Evolutionary conservation across 1,140 invertebrate genomes (phyloP).

Genomic region (Drosophila chauvacae): DNA sequence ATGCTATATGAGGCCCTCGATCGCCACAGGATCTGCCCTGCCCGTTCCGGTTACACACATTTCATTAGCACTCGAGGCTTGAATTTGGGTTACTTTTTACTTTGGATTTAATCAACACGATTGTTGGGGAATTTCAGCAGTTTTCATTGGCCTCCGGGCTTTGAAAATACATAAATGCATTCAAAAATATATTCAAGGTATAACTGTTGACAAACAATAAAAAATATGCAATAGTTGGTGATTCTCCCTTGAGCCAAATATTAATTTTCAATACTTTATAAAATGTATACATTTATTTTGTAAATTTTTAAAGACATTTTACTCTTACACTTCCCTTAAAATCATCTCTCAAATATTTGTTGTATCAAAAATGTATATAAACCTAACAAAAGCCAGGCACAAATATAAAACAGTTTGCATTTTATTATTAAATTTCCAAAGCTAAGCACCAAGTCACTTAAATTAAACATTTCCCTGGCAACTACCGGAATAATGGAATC

Average conservation of each 20-base stretch:
- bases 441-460: not conserved
- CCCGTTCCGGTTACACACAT: constrained; percentile 11
- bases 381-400: no score
- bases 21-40: not conserved
- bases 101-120: not conserved
- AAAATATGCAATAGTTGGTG: no score
- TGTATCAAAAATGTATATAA: no score
- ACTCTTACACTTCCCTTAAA: no score
- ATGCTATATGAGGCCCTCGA: constrained; percentile 5
- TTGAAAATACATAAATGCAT: not conserved
- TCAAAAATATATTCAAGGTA: not conserved
- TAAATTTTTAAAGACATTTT: not conserved
- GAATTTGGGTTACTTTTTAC: not conserved
- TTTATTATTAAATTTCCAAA: not conserved
- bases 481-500: constrained; percentile 10
- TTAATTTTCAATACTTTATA: not conserved
- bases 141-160: not conserved
- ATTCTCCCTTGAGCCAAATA: not conserved
- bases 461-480: not conserved
- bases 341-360: no score
- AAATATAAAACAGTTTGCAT: not conserved
- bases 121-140: not conserved
- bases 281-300: not conserved
- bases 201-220: not conserved
- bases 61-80: constrained; percentile 16